Conservation (phyloP, 2,888 invertebrate genomes). For the Nymphalis urticae region DNA sequence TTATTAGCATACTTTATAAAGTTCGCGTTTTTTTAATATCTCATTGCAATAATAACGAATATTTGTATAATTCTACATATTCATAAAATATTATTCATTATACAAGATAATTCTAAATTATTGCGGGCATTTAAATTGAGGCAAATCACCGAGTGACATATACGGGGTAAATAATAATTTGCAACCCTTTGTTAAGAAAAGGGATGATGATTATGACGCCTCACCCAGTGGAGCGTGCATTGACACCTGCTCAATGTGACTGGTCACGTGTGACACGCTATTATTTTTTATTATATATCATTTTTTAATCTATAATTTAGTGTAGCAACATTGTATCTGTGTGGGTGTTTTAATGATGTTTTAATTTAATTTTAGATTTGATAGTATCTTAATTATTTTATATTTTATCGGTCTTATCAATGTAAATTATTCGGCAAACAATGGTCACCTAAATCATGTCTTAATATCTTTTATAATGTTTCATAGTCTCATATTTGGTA, state of each 20-base stretch:
- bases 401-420: background rate
- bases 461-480: too few species aligned
- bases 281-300: too few species aligned
- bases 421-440: background rate
- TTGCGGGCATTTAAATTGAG: slow-evolving; percentile 69
- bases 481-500: too few species aligned
- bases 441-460: too few species aligned
- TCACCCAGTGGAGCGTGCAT: slow-evolving; percentile 45
- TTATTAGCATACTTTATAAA: too few species aligned
- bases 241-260: slow-evolving; percentile 69
- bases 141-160: slow-evolving; percentile 66
- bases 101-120: slow-evolving; percentile 75
- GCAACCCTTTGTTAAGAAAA: slow-evolving; percentile 70
- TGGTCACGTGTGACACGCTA: slow-evolving; percentile 38
- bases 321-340: too few species aligned
- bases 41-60: background rate
- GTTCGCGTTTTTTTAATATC: background rate
- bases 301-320: background rate
- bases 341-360: too few species aligned
- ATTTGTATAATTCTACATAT: background rate
- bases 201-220: slow-evolving; percentile 64
- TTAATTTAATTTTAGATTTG: too few species aligned
- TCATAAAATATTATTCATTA: slow-evolving; percentile 16
- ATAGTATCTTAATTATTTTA: background rate
- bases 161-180: slow-evolving; percentile 79